Percentiles rank a stretch among this genome's conserved stretches.
Conservation (phyloP, 2,113 vertebrate genomes). For the Felis chaus region DNA sequence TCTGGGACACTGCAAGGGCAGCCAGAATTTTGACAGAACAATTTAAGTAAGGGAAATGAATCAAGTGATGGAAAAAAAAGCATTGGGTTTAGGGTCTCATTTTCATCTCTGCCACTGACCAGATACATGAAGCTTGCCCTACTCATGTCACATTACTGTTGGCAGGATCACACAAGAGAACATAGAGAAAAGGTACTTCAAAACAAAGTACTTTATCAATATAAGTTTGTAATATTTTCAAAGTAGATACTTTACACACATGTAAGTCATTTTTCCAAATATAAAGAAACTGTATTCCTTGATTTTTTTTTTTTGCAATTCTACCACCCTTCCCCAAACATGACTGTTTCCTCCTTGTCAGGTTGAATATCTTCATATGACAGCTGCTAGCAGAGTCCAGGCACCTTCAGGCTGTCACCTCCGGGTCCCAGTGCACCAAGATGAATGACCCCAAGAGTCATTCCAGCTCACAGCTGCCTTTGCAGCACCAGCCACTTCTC, state of each 20-base stretch:
- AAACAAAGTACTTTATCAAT: background rate
- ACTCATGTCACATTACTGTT: background rate
- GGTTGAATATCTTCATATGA: background rate
- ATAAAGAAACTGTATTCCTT: background rate
- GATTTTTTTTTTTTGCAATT: background rate
- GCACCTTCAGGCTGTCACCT: background rate
- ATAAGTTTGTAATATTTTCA: background rate
- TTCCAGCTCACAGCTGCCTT: background rate
- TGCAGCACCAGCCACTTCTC: background rate
- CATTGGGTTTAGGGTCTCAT: background rate
- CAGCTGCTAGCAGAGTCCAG: background rate
- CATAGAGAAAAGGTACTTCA: background rate
- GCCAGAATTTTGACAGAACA: background rate
- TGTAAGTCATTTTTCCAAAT: background rate
- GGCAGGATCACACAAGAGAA: background rate
- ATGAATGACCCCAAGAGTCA: background rate
- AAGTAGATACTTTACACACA: too few relatives aligned
- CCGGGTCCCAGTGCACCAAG: background rate
- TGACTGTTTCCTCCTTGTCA: background rate
- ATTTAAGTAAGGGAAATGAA: background rate
- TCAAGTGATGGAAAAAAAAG: background rate
- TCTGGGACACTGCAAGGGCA: background rate
- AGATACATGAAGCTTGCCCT: background rate
- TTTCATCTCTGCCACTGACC: background rate
- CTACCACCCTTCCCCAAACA: background rate